Evolutionary conservation across 2,888 invertebrate species (phyloP).

Genomic region (Pachliopta kotzebuea): DNA sequence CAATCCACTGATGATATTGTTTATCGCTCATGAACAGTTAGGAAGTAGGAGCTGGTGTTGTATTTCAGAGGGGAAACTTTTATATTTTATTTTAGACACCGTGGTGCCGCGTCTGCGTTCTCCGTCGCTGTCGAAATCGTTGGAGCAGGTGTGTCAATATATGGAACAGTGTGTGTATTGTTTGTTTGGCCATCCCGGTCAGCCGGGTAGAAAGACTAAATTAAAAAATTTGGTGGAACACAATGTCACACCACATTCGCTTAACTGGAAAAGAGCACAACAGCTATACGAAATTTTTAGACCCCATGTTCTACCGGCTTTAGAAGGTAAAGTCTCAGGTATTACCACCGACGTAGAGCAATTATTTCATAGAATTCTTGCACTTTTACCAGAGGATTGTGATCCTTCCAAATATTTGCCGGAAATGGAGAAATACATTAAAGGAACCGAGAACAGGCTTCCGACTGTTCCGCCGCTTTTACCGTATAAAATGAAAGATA

Average conservation of each 20-base stretch:
- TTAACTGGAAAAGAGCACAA: constrained; percentile 88
- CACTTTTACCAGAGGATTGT: constrained; percentile 84
- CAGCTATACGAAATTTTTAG: constrained; percentile 90
- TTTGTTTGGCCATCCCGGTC: constrained; percentile 91
- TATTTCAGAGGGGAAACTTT: constrained; percentile 86
- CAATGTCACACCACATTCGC: constrained; percentile 83
- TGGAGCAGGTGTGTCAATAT: constrained; percentile 86
- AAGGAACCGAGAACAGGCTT: constrained; percentile 78
- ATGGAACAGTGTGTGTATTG: constrained; percentile 93
- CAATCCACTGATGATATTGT: constrained; percentile 87
- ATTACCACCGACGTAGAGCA: constrained; percentile 91
- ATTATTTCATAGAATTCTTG: constrained; percentile 85
- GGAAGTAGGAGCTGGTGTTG: constrained; percentile 90
- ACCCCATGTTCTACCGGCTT: constrained; percentile 89
- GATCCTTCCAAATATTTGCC: constrained; percentile 83
- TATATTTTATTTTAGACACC: constrained; percentile 88
- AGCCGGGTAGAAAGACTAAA: constrained; percentile 85
- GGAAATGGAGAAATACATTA: constrained; percentile 84
- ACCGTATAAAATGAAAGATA: constrained; percentile 83
- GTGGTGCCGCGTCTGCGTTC: constrained; percentile 85
- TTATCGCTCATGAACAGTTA: constrained; percentile 91
- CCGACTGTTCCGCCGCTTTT: constrained; percentile 77
- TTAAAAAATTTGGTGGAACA: constrained; percentile 86
- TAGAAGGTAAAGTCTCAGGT: constrained; percentile 87
- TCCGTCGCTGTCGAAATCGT: constrained; percentile 81